Percentiles rank a stretch among this genome's conserved stretches.
Conservation (phyloP, 1,140 invertebrate genomes). For the Lanistes nyassanus region DNA sequence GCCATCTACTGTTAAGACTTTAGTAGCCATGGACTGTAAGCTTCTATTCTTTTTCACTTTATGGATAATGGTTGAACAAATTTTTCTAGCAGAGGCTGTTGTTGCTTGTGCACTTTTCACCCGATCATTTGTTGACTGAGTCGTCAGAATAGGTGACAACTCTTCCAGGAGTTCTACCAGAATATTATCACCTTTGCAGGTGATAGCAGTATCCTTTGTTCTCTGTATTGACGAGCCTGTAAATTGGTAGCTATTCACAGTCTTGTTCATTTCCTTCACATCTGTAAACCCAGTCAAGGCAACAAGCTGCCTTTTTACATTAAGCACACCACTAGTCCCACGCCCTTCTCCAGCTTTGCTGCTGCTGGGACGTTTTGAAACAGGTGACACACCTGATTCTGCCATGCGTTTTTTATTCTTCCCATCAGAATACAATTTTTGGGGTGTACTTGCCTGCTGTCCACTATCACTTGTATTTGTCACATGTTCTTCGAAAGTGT, state of each 20-base stretch:
- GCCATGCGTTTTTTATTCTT: slow-evolving; percentile 35
- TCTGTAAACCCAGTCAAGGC: slow-evolving; percentile 10
- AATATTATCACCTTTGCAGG: slow-evolving; percentile 29
- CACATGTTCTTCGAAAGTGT: neutral
- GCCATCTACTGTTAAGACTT: too few species aligned
- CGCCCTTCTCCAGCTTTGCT: neutral
- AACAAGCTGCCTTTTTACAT: slow-evolving; percentile 10
- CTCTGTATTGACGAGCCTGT: neutral
- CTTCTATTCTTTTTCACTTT: too few species aligned
- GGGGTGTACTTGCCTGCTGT: slow-evolving; percentile 27
- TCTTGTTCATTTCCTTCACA: slow-evolving; percentile 21
- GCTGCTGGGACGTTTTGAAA: slow-evolving; percentile 23
- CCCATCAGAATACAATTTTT: slow-evolving; percentile 30
- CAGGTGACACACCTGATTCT: slow-evolving; percentile 35
- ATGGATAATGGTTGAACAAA: too few species aligned
- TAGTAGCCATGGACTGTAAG: too few species aligned
- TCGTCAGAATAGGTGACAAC: slow-evolving; percentile 5
- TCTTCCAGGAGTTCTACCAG: slow-evolving; percentile 38
- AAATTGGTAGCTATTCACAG: slow-evolving; percentile 26
- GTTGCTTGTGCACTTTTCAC: too few species aligned
- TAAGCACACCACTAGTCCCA: slow-evolving; percentile 5
- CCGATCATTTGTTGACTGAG: too few species aligned
- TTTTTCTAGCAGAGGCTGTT: too few species aligned
- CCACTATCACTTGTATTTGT: neutral
- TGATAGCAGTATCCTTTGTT: neutral